These are phyloP conservation scores for Drosophila mercatorum DNA, from an alignment of 2,888 invertebrate species.

Conservation along the genomic window DNA sequence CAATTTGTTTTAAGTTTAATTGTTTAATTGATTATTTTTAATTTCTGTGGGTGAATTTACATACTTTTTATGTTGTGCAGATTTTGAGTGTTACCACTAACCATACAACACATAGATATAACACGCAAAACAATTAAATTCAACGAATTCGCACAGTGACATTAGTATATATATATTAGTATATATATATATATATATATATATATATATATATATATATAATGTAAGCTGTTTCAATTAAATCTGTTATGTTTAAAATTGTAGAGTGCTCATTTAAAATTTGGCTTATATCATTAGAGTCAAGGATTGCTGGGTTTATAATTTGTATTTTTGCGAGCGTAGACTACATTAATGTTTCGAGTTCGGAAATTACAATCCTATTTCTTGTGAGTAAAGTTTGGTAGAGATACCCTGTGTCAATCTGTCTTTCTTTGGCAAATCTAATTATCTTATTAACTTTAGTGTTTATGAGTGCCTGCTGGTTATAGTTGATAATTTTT, in stretches of 20 bases:
- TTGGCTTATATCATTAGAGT: neutral
- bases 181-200: too few relatives aligned
- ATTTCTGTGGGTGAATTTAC: too few relatives aligned
- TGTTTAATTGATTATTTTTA: too few relatives aligned
- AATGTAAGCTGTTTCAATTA: neutral
- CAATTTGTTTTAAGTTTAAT: too few relatives aligned
- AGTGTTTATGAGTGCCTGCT: neutral
- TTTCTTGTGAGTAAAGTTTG: neutral
- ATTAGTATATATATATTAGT: too few relatives aligned
- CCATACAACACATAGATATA: too few relatives aligned
- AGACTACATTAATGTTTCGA: neutral
- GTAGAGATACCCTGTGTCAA: neutral
- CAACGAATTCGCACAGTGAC: too few relatives aligned
- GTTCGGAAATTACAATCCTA: neutral
- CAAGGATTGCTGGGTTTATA: neutral
- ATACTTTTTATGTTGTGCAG: too few relatives aligned
- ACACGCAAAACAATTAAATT: too few relatives aligned
- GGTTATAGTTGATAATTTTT: too few relatives aligned
- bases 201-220: too few relatives aligned
- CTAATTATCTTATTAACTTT: neutral
- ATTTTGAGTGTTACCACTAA: too few relatives aligned
- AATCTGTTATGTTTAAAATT: neutral
- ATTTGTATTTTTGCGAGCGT: neutral
- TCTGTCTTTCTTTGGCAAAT: neutral
- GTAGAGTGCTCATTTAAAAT: neutral